Base-by-base conservation (phyloP, 2,888 invertebrate species). In the Lagria hirta region DNA sequence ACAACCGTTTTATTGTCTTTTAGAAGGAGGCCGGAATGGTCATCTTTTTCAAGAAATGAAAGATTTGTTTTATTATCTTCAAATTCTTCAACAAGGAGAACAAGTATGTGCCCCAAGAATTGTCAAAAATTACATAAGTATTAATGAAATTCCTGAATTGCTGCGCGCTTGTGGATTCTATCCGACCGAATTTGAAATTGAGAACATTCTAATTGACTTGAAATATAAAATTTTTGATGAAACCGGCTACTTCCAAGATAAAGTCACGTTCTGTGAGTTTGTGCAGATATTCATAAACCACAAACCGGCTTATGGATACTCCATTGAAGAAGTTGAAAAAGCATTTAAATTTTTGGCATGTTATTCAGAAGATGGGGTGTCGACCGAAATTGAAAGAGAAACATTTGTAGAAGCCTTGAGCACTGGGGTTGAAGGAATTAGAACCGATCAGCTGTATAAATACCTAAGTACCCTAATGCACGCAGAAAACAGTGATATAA, bases 161-260 rank as follows among this genome's bases (percentile, higher is more conserved):
- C 81, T 88, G 80, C 73, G 87, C 46, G 83, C 85, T 1, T 73
- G 87, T 57, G 88, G 88, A 7, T 88, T 75, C 69, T 88, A 83
- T 61, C 86, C 86, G 0, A 80, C 82, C 0, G 84, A 87, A 60
- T 82, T 56, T 37, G 52, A 83, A 82, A 72, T 82, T 3, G 79
- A 82, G 58, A 79, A 77, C 52, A 68, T 84, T 44, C 58, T 81
- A 57, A 69, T 73, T 2, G 83, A 84, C 67, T 76, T 80, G 1
- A 75, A 74, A 49, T 77, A 74, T 55, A 51, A 73, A 70, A 55
- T 78, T 66, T 74, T 75, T 68, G 68, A 75, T 28, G 60, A 69
- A 53, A 66, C 76, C 57, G 65, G 73, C 2, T 52, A 69, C 23
- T 36, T 61, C 3, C 55, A 75, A 1, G 77, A 80, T 50, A 76